Conservation (phyloP, 2,888 invertebrate genomes). For the Temnothorax unifasciatus region DNA sequence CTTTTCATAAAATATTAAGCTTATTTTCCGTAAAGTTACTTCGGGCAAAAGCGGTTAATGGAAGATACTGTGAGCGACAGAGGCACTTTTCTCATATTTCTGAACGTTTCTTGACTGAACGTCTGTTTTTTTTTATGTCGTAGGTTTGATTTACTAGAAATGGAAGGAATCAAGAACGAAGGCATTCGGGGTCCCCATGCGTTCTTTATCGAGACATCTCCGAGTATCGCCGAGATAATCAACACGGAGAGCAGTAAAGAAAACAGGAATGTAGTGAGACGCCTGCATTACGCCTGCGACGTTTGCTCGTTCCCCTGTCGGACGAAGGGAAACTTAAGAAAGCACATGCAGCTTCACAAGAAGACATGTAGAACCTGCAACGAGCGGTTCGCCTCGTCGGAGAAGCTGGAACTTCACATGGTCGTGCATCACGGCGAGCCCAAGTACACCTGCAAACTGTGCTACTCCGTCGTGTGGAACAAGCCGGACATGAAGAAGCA, state of each 20-base stretch:
- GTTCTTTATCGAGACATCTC: constrained; percentile 12
- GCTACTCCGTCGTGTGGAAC: constrained; percentile 83
- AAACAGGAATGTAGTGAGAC: constrained; percentile 9
- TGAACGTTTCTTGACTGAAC: neutral
- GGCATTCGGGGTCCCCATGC: constrained; percentile 1
- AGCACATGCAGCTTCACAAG: constrained; percentile 59
- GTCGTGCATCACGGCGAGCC: constrained; percentile 81
- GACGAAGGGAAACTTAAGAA: constrained; percentile 50
- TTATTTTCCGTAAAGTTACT: neutral
- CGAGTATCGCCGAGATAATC: constrained; percentile 10
- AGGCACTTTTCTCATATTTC: constrained; percentile 25
- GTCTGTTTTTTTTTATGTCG: constrained; percentile 27
- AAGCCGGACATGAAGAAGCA: constrained; percentile 85
- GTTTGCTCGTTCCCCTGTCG: constrained; percentile 44
- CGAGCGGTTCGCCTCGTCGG: constrained; percentile 11
- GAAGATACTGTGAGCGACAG: constrained; percentile 5
- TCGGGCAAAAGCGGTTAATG: neutral
- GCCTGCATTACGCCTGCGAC: constrained; percentile 39
- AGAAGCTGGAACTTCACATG: constrained; percentile 70
- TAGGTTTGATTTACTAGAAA: constrained; percentile 43
- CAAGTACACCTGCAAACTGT: constrained; percentile 82
- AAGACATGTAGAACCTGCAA: constrained; percentile 27
- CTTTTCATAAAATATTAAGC: constrained; percentile 11
- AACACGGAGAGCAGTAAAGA: constrained; percentile 7
- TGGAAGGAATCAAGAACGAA: constrained; percentile 37